Evolutionary conservation across 2,113 vertebrate genomes (phyloP).

Genomic region (Desmodus rotundus): DNA sequence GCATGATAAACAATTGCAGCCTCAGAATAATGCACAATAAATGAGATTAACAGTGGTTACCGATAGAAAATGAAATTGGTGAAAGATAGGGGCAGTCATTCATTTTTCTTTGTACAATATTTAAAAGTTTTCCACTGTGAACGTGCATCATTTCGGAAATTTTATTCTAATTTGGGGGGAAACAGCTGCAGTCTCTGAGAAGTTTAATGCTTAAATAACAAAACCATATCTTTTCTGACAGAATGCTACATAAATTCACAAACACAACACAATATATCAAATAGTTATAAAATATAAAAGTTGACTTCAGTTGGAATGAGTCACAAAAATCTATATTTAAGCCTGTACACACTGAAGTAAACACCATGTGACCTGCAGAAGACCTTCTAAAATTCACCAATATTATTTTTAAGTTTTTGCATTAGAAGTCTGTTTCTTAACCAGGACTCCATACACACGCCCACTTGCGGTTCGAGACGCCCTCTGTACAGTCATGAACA

Average conservation of each 20-base stretch:
- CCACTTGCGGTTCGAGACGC: not conserved
- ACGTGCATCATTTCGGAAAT: conserved; percentile 7
- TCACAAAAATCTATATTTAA: conserved; percentile 46
- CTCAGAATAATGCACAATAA: conserved; percentile 46
- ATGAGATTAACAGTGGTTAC: conserved; percentile 12
- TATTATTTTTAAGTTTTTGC: conserved; percentile 2
- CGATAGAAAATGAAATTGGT: not conserved
- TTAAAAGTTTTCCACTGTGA: conserved; percentile 39
- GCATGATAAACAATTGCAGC: conserved; percentile 17
- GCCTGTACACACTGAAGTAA: conserved; percentile 13
- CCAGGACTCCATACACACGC: not conserved
- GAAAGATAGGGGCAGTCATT: not conserved
- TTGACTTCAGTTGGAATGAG: conserved; percentile 45
- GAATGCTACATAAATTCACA: conserved; percentile 40
- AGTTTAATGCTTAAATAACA: conserved; percentile 23
- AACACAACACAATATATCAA: conserved; percentile 35
- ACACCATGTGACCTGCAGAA: conserved; percentile 24
- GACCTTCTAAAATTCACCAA: conserved; percentile 24
- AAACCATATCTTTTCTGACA: conserved; percentile 40
- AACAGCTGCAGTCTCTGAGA: conserved; percentile 36
- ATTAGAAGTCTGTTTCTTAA: not conserved
- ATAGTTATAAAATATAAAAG: conserved; percentile 44
- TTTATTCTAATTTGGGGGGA: conserved; percentile 28
- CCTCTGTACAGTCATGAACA: not conserved
- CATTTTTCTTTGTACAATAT: conserved; percentile 34